Evolutionary conservation across 2,888 invertebrate genomes (phyloP).

Genomic region (Athalia rosae): DNA sequence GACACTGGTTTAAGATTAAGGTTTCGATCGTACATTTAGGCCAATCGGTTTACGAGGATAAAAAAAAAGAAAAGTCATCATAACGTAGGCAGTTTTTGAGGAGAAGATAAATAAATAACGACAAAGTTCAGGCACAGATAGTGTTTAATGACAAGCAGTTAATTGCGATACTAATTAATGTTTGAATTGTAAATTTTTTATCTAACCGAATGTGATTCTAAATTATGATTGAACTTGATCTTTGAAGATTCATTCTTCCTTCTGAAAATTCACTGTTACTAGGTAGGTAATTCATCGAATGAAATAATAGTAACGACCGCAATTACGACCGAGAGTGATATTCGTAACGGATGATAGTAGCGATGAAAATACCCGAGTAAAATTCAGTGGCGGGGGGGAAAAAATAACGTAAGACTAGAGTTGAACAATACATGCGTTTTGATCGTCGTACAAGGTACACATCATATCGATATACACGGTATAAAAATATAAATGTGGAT

Average conservation of each 20-base stretch:
- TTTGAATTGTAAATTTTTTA: not conserved
- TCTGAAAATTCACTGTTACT: too few species aligned
- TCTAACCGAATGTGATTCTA: conserved; percentile 9
- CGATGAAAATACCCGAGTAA: conserved; percentile 32
- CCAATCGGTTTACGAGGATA: conserved; percentile 45
- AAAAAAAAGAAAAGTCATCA: conserved; percentile 47
- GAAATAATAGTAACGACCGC: not conserved
- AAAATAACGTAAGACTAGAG: conserved; percentile 71
- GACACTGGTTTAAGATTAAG: not conserved
- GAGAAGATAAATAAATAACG: conserved; percentile 55
- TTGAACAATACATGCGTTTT: conserved; percentile 71
- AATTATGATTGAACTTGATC: too few species aligned
- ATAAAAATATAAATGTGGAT: conserved; percentile 72
- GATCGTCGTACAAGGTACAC: conserved; percentile 60
- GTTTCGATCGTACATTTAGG: conserved; percentile 34
- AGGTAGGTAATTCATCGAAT: too few species aligned
- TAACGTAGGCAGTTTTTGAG: not conserved
- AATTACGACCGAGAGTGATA: not conserved
- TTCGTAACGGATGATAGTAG: not conserved
- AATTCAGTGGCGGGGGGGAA: conserved; percentile 46
- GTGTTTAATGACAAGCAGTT: conserved; percentile 55
- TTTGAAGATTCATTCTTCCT: too few species aligned
- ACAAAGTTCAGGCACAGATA: conserved; percentile 69
- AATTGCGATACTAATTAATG: conserved; percentile 7
- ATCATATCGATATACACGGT: conserved; percentile 61